Conservation (phyloP, 2,888 invertebrate species). For the Lycaena phlaeas region DNA sequence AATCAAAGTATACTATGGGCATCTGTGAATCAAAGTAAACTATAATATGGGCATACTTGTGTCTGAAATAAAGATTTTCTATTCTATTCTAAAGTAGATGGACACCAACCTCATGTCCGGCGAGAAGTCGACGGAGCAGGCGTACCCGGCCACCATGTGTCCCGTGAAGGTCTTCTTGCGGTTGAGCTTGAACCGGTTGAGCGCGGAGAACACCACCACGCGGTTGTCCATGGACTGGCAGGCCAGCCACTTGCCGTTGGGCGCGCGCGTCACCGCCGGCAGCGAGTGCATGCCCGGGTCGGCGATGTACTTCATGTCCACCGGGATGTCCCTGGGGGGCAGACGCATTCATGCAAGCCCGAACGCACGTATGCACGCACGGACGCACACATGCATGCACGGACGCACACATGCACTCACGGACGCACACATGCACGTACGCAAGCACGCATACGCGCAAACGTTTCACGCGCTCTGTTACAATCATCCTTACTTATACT, state of each 20-base stretch:
- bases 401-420: too few species aligned
- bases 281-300: conserved; percentile 99
- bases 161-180: conserved; percentile 98
- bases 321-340: conserved; percentile 85
- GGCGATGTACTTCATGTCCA: conserved; percentile 99
- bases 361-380: too few species aligned
- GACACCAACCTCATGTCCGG: conserved; percentile 95
- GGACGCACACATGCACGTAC: neutral
- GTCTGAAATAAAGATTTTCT: too few species aligned
- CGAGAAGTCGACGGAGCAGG: conserved; percentile 96
- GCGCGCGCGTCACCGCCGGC: conserved; percentile 95
- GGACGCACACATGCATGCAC: too few species aligned
- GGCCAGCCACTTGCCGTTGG: conserved; percentile 98
- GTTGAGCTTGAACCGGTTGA: conserved; percentile 98
- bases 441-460: too few species aligned
- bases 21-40: too few species aligned
- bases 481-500: too few species aligned
- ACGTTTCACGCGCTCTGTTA: too few species aligned
- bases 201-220: conserved; percentile 96
- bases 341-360: neutral
- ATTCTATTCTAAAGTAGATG: too few species aligned
- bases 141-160: conserved; percentile 99
- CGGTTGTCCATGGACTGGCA: conserved; percentile 99
- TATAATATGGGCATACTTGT: too few species aligned
- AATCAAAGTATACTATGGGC: too few species aligned